These are phyloP conservation scores for Trisateles emortualis DNA, from an alignment of 2,888 invertebrate species.

Conservation along the genomic window DNA sequence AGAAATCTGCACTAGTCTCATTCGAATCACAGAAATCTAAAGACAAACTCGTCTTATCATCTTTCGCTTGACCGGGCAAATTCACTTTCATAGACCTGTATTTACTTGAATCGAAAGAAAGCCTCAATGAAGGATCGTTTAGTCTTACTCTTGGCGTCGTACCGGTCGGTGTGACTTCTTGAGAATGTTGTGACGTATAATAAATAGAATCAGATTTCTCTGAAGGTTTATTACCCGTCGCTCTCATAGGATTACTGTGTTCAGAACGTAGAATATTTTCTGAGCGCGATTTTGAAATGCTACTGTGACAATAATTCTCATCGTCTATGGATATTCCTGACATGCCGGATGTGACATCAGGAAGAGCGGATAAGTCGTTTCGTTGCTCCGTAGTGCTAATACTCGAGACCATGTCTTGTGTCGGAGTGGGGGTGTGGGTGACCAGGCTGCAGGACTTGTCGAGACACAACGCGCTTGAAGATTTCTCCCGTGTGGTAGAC, in stretches of 20 bases:
- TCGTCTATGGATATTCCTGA: constrained; percentile 84
- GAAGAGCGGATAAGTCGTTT: constrained; percentile 78
- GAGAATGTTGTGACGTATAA: constrained; percentile 82
- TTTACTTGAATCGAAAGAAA: constrained; percentile 81
- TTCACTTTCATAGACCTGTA: constrained; percentile 72
- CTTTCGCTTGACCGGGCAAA: constrained; percentile 61
- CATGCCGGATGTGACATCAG: constrained; percentile 82
- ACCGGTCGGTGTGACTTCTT: constrained; percentile 79
- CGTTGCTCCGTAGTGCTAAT: constrained; percentile 82
- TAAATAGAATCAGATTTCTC: constrained; percentile 83
- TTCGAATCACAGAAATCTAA: constrained; percentile 83
- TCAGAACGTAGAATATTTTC: constrained; percentile 82
- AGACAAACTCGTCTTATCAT: constrained; percentile 79
- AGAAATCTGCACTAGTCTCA: constrained; percentile 82
- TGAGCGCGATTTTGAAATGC: constrained; percentile 82
- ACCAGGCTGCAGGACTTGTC: constrained; percentile 81
- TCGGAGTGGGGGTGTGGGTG: constrained; percentile 83
- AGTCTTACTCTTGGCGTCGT: constrained; percentile 68
- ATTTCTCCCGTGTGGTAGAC: constrained; percentile 77
- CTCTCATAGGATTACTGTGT: constrained; percentile 69
- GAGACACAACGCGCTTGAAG: constrained; percentile 81
- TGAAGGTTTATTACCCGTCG: constrained; percentile 57
- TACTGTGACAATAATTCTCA: constrained; percentile 78
- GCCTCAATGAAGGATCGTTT: constrained; percentile 74
- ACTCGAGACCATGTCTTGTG: constrained; percentile 85